Conservation (phyloP, 1,140 invertebrate species). For the Vanessa atalanta region DNA sequence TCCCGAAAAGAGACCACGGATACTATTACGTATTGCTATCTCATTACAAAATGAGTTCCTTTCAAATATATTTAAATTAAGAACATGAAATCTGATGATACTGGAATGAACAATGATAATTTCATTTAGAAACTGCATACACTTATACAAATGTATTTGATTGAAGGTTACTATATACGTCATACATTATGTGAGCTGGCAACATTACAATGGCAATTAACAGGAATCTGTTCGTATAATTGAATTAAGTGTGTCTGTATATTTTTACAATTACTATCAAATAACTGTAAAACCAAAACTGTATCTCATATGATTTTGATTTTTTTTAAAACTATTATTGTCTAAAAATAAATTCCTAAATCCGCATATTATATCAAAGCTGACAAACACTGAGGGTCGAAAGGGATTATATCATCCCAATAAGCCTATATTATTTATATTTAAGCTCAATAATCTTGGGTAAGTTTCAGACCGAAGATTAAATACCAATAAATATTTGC, state of each 20-base stretch:
- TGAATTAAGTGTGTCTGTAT: not conserved
- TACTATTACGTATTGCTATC: too few species aligned
- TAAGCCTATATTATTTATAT: conserved; percentile 21
- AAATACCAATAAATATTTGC: conserved; percentile 6
- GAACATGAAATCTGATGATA: not conserved
- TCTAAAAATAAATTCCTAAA: not conserved
- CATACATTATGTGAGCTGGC: not conserved
- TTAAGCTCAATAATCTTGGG: conserved; percentile 1
- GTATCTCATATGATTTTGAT: too few species aligned
- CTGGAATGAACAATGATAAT: not conserved
- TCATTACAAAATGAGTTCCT: too few species aligned
- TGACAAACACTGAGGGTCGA: not conserved
- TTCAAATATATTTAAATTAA: not conserved
- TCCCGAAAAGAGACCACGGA: too few species aligned
- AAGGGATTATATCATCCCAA: conserved; percentile 20
- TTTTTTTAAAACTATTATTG: too few species aligned
- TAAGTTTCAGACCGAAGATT: conserved; percentile 14
- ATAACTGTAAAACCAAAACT: too few species aligned
- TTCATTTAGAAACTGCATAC: not conserved
- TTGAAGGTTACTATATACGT: not conserved
- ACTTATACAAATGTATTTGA: not conserved
- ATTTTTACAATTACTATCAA: too few species aligned
- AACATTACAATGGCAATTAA: not conserved
- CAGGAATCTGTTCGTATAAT: not conserved
- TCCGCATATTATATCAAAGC: not conserved